These are phyloP conservation scores for Lytechinus pictus DNA, from an alignment of 35 echinoderm and acorn worm species.

Conservation along the genomic window DNA sequence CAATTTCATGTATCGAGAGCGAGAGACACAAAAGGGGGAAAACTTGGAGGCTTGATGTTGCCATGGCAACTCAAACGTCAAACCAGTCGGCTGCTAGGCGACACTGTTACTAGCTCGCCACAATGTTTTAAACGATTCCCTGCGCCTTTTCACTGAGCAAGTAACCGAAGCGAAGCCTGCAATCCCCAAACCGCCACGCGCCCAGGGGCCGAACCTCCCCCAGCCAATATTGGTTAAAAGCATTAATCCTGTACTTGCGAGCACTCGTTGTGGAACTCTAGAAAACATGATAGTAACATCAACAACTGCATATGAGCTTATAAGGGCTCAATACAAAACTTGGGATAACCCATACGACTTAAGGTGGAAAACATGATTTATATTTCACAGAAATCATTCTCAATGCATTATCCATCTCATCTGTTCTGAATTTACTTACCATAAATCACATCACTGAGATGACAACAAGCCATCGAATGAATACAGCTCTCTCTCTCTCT, in stretches of 20 bases:
- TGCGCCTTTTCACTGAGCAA: not conserved
- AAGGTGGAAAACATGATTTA: no score
- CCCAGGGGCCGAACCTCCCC: not conserved
- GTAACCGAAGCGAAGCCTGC: not conserved
- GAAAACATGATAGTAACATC: not conserved
- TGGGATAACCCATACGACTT: not conserved
- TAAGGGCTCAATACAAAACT: not conserved
- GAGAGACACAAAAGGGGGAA: not conserved
- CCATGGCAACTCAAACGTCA: constrained; percentile 37
- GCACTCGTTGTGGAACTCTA: not conserved
- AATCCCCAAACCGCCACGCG: not conserved
- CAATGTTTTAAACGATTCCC: constrained; percentile 35
- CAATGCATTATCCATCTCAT: no score
- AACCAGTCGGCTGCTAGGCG: not conserved
- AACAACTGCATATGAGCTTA: not conserved
- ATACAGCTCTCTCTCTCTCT: no score
- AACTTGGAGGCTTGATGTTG: not conserved
- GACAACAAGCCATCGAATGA: no score
- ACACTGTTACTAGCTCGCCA: not conserved
- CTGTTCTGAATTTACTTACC: no score
- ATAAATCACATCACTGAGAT: no score
- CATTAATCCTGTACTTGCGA: not conserved
- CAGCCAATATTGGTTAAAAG: not conserved
- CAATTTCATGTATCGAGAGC: not conserved
- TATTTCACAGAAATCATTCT: no score